Evolutionary conservation across 2,797 vertebrate species (phyloP).

Genomic region (Dendrocincla fuliginosa): DNA sequence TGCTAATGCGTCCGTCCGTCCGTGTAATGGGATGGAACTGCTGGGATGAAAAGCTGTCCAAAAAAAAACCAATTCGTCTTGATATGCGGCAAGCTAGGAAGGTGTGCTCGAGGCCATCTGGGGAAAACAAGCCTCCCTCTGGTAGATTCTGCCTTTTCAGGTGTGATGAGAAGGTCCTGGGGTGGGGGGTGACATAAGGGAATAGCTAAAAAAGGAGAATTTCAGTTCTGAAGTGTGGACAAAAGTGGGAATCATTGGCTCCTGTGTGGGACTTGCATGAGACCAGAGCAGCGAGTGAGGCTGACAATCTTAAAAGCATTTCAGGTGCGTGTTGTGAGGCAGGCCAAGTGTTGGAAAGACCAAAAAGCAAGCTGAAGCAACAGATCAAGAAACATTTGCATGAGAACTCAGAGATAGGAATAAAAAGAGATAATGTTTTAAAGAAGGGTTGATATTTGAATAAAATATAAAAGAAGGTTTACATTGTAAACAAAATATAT

Average conservation of each 20-base stretch:
- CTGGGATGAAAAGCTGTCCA: neutral
- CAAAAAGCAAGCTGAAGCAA: neutral
- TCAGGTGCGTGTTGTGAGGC: neutral
- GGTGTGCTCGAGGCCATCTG: neutral
- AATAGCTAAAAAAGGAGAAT: neutral
- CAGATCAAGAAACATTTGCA: too few relatives aligned
- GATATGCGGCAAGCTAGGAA: neutral
- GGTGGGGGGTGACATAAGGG: accelerated
- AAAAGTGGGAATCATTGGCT: neutral
- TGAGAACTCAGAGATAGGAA: neutral
- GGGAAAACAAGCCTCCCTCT: neutral
- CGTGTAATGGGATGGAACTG: neutral
- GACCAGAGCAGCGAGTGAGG: neutral
- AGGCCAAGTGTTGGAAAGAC: neutral
- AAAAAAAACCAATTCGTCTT: too few relatives aligned
- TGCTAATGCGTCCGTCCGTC: accelerated
- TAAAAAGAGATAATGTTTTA: neutral
- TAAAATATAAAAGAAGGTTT: neutral
- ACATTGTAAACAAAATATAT: neutral
- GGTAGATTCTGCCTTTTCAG: neutral
- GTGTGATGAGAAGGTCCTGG: neutral
- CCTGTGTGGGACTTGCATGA: accelerated
- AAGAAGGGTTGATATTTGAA: neutral
- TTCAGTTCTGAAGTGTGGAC: neutral
- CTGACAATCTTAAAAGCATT: accelerated